Percentiles rank a stretch among this genome's conserved stretches.
Conservation (phyloP, 2,888 invertebrate genomes). For the Leptinotarsa juncta region DNA sequence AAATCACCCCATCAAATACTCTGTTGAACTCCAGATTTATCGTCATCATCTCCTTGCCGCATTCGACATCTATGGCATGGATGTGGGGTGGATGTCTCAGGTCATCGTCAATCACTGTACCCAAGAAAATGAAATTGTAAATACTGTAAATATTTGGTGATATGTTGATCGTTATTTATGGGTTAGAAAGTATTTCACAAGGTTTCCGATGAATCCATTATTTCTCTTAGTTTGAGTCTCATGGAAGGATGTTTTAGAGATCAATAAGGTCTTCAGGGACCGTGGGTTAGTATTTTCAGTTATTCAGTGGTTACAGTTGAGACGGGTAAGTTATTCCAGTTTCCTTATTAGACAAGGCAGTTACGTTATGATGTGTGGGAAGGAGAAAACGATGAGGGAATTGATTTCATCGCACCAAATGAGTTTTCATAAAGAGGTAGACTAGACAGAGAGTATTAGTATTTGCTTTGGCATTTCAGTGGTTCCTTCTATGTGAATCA, state of each 20-base stretch:
- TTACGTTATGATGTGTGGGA: not conserved
- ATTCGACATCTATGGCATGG: conserved; percentile 79
- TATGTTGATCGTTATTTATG: no score
- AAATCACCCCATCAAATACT: conserved; percentile 81
- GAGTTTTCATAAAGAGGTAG: no score
- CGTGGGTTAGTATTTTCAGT: not conserved
- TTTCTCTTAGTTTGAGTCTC: not conserved
- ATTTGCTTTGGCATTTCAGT: no score
- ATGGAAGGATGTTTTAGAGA: not conserved
- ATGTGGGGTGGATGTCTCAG: conserved; percentile 81
- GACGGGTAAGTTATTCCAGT: conserved; percentile 9
- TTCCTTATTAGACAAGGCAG: not conserved
- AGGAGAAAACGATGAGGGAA: not conserved
- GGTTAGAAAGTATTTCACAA: no score
- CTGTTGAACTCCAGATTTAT: conserved; percentile 84
- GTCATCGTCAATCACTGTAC: conserved; percentile 67
- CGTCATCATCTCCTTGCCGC: conserved; percentile 86
- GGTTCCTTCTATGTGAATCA: no score
- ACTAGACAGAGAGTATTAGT: no score
- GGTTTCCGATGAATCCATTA: not conserved
- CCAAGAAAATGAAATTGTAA: conserved; percentile 10
- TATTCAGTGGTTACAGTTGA: not conserved
- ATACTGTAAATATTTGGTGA: no score
- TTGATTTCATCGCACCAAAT: no score
- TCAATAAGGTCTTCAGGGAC: no score